Evolutionary conservation across 1,140 invertebrate genomes (phyloP).

Genomic region (Drosophila arizonae): DNA sequence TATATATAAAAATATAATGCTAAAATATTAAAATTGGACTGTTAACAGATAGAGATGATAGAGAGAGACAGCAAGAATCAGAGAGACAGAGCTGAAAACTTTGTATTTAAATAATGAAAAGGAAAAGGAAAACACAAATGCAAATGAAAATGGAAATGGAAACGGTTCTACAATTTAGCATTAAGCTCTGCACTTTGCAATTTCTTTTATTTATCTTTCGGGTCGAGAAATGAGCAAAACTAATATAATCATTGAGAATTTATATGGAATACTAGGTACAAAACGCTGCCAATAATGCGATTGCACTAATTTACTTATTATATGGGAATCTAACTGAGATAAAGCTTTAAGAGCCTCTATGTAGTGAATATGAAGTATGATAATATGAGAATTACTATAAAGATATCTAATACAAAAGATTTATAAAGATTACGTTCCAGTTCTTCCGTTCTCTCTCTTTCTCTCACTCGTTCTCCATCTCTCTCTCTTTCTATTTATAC

Average conservation of each 20-base stretch:
- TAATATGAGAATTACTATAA: too few relatives aligned
- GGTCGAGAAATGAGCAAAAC: neutral
- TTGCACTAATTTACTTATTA: too few relatives aligned
- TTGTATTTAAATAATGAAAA: conserved; percentile 5
- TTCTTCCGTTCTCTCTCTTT: too few relatives aligned
- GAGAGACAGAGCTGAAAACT: neutral
- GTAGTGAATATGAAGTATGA: too few relatives aligned
- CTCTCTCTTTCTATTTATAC: too few relatives aligned
- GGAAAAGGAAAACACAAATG: neutral
- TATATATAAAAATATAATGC: conserved; percentile 2
- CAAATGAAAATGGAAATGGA: neutral
- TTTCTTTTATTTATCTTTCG: neutral
- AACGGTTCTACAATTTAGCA: conserved; percentile 4
- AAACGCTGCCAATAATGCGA: too few relatives aligned
- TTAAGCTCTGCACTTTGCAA: conserved; percentile 4
- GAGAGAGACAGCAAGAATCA: neutral
- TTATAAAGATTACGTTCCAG: too few relatives aligned
- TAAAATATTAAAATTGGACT: conserved; percentile 30
- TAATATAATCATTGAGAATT: conserved; percentile 1
- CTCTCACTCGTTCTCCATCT: too few relatives aligned
- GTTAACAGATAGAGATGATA: neutral
- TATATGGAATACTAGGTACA: neutral
- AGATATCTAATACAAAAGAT: too few relatives aligned
- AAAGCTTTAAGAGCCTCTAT: too few relatives aligned
- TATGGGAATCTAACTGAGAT: too few relatives aligned